Base-by-base conservation (phyloP, 2,888 invertebrate genomes). In the Pseudolycoriella hygida region DNA sequence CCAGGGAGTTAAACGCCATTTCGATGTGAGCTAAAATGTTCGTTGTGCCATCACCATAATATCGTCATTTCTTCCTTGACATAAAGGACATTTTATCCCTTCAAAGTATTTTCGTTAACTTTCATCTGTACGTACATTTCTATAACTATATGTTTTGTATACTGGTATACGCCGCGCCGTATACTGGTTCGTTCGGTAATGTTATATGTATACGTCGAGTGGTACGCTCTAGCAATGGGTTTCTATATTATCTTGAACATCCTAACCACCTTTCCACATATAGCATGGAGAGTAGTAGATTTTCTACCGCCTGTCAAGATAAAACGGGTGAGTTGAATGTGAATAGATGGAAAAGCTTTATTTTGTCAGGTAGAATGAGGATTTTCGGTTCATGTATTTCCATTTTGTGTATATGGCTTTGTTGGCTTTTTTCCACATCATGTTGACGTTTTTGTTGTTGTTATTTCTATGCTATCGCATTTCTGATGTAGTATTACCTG, bases 1-100 rank as follows among this genome's bases (percentile, higher is more conserved):
- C 39, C 39, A 39, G 39, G 39, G 39, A 39, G 17, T 39, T 39
- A 39, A 17, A 39, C 37, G 17, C 39, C 39, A 39, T 39, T 39
- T 39, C 17, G 17, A 39, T 17, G 15, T 39, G 39, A 10, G 11
- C 11, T 14, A 14, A 39, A 39, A 39, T 39, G 39, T 39, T 39
- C 17, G n/a, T 17, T 39, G 15, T 39, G 17, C 39, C 17, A 39
- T 39, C 39, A 39, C 17, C 25, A 39, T 17, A 39, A 39, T 39
- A 17, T 17, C 39, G 39, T 39, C 39, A 39, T 39, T 17, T 17
- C 39, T 39, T 39, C 17, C 17, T 14, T 39, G 39, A 39, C 39
- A 39, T 39, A 39, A 39, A 39, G 39, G 39, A 39, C 20, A 40
- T 40, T 19, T 40, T 40, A 19, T 40, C 20, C 20, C 12, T 40